Evolutionary conservation across 2,113 vertebrate species (phyloP), one percentile per base, ranked within the genome.

Genomic region (Indicator indicator): DNA sequence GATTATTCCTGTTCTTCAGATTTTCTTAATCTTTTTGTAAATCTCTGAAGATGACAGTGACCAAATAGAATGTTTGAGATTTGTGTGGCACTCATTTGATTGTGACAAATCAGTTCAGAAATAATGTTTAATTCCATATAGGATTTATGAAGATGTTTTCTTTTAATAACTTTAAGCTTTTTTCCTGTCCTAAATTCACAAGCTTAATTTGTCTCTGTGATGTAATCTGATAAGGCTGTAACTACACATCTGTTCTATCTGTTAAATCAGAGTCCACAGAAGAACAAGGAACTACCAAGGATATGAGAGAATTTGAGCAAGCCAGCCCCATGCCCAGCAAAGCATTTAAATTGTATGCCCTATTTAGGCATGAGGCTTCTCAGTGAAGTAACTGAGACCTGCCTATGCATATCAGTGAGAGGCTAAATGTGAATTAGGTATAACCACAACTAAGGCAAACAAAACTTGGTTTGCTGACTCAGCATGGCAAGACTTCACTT

Each of bases 61-160:
- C 23, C 54, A 72, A 78, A 56, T 2, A 50, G n/a, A 81, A 73
- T 21, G 12, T 56, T 54, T 90, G 38, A 92, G 44, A 59, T 60
- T 17, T 63, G 36, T 68, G 58, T 82, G 91, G 74, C 44, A 10
- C 28, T 77, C 1, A 3, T 68, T 83, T 76, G 55, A 65, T 19
- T 59, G 73, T 56, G 82, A 74, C 55, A 81, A 89, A 91, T 83
- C 20, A 69, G 58, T 86, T 79, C 67, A 89, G 62, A 72, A 77
- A 67, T 84, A 92, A 81, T 56, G 40, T 86, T 60, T 71, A 18
- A 16, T 79, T 85, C 72, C 13, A 3, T 30, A 40, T 77, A 52
- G 48, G 95, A 62, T 40, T 74, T 55, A 63, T 52, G n/a, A 88
- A 70, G 74, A 69, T 97, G 87, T 78, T 94, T 93, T 90, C 94